Conservation (phyloP, 2,113 vertebrate species). For the Platycercus adscitus region DNA sequence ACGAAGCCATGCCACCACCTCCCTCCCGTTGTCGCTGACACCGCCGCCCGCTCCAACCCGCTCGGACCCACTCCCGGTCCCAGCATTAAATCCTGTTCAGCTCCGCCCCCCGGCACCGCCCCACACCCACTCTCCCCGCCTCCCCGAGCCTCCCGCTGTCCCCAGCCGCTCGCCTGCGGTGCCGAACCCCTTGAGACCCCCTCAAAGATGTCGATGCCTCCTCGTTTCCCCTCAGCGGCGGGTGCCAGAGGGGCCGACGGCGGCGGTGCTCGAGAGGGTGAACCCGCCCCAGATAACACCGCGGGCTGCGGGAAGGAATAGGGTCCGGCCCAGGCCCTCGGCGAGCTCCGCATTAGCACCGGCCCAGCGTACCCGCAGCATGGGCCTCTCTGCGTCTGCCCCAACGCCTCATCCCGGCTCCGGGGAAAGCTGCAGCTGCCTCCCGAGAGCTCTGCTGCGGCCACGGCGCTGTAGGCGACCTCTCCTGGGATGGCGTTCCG, state of each 20-base stretch:
- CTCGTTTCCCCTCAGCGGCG: neutral
- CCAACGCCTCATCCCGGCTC: too few relatives aligned
- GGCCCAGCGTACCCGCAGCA: neutral
- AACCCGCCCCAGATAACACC: too few relatives aligned
- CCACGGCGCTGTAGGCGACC: neutral
- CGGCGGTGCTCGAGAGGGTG: neutral
- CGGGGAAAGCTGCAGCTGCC: neutral
- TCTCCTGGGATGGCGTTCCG: neutral
- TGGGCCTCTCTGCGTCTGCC: neutral
- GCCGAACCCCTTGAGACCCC: too few relatives aligned
- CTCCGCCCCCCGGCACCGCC: slow-evolving; percentile 51
- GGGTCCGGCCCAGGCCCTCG: neutral
- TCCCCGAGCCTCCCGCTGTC: neutral
- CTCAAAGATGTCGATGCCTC: neutral
- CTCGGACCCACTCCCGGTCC: slow-evolving; percentile 28
- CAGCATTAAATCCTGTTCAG: neutral
- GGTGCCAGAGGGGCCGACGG: neutral
- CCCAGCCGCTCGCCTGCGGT: too few relatives aligned
- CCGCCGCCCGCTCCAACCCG: neutral
- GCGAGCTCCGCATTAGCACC: too few relatives aligned
- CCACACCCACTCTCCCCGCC: neutral
- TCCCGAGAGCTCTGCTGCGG: neutral
- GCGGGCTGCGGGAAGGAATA: neutral
- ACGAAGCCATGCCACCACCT: slow-evolving; percentile 87
- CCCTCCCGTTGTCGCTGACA: neutral